These are phyloP conservation scores for Rhinolophus ferrumequinum DNA, from an alignment of 2,113 vertebrate species.

Conservation along the genomic window DNA sequence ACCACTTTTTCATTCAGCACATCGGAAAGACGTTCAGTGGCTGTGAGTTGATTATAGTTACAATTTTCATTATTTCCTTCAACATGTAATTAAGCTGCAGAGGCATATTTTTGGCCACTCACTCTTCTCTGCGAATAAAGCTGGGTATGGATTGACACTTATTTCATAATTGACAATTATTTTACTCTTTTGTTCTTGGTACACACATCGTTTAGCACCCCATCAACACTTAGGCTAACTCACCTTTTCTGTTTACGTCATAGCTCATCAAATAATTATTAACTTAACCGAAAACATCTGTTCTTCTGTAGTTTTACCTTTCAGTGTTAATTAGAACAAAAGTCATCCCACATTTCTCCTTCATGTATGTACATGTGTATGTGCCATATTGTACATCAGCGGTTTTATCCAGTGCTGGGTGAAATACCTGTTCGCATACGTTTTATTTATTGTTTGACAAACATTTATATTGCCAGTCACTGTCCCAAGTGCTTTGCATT, in stretches of 20 bases:
- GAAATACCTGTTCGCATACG: background rate
- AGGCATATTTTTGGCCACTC: background rate
- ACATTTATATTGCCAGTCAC: slow-evolving; percentile 10
- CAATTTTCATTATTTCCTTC: slow-evolving; percentile 15
- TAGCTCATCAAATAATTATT: slow-evolving; percentile 18
- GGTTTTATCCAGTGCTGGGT: background rate
- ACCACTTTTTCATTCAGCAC: background rate
- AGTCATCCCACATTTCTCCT: background rate
- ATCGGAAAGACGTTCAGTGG: background rate
- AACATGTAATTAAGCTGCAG: slow-evolving; percentile 34
- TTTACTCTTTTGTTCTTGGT: background rate
- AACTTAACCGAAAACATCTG: background rate
- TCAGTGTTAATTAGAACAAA: background rate
- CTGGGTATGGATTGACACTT: background rate
- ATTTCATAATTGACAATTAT: background rate
- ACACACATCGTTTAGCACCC: too few relatives aligned
- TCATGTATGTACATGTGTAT: background rate
- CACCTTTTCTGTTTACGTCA: background rate
- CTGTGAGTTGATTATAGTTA: background rate
- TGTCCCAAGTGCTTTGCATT: background rate
- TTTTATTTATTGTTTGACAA: slow-evolving; percentile 35
- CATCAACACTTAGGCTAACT: background rate
- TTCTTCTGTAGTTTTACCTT: background rate
- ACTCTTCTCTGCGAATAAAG: background rate
- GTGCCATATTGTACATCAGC: background rate